These are phyloP conservation scores for fruit fly (Drosophila melanogaster) DNA, from an alignment of 1,140 invertebrate genomes.

Conservation along the genomic window Release_6_plus_ISO1_MT NT_033779.5:13730501-13731000, in stretches of 20 bases:
- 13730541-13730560: slow-evolving; percentile 42
- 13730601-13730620: slow-evolving; percentile 6
- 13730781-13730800: slow-evolving; percentile 1
- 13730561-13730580: slow-evolving; percentile 23
- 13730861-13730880: slow-evolving; percentile 63
- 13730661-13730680: too few relatives aligned
- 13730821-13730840: slow-evolving; percentile 67
- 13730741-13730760: background rate
- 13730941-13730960: slow-evolving; percentile 76
- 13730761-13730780: background rate
- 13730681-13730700: too few relatives aligned
- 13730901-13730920: slow-evolving; percentile 20
- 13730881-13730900: slow-evolving; percentile 1
- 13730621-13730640: background rate
- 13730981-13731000: slow-evolving; percentile 69
- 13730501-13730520: slow-evolving; percentile 52
- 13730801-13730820: slow-evolving; percentile 14
- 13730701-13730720: too few relatives aligned
- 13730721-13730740: background rate
- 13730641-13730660: background rate
- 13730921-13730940: slow-evolving; percentile 49
- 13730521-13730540: slow-evolving; percentile 45
- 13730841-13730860: slow-evolving; percentile 78
- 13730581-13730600: slow-evolving; percentile 17
- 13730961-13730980: slow-evolving; percentile 63